phyloP scores from a whole-genome alignment of 1,140 invertebrate genomes.

The Nasonia longicornis region DNA sequence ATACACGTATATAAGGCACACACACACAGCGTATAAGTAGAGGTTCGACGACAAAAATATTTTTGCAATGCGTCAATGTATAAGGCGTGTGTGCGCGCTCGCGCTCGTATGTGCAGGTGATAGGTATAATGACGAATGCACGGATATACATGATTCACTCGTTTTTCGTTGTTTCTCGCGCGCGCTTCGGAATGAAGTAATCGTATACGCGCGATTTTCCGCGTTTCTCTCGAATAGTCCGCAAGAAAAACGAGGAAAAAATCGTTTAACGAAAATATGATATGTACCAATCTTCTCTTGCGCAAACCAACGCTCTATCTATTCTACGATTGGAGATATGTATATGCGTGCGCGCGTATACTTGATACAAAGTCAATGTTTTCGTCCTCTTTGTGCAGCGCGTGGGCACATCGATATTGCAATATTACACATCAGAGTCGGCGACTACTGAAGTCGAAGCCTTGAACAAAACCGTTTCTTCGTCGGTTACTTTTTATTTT shows the following conservation, averaged over 20 bases:
- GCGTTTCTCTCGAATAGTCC: conserved; percentile 1
- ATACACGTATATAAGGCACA: conserved; percentile 13
- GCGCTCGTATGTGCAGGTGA: conserved; percentile 30
- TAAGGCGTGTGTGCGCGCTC: background rate
- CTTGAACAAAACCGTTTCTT: background rate
- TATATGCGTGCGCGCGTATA: background rate
- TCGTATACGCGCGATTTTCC: background rate
- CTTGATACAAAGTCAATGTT: conserved; percentile 19
- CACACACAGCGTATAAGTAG: conserved; percentile 20
- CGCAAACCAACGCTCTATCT: background rate
- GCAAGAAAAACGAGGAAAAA: background rate
- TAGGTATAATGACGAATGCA: conserved; percentile 18
- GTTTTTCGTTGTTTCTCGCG: conserved; percentile 29
- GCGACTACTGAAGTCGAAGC: background rate
- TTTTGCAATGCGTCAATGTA: conserved; percentile 42
- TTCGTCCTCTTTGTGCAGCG: conserved; percentile 12
- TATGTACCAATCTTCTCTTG: background rate
- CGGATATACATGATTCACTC: conserved; percentile 19
- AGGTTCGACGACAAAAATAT: conserved; percentile 40
- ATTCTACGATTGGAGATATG: background rate
- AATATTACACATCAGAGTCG: background rate
- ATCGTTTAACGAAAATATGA: conserved; percentile 1
- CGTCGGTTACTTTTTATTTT: background rate
- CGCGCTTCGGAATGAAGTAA: conserved; percentile 16
- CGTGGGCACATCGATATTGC: background rate